Base-by-base conservation (phyloP, 2,113 vertebrate genomes). In the Dipodomys spectabilis region DNA sequence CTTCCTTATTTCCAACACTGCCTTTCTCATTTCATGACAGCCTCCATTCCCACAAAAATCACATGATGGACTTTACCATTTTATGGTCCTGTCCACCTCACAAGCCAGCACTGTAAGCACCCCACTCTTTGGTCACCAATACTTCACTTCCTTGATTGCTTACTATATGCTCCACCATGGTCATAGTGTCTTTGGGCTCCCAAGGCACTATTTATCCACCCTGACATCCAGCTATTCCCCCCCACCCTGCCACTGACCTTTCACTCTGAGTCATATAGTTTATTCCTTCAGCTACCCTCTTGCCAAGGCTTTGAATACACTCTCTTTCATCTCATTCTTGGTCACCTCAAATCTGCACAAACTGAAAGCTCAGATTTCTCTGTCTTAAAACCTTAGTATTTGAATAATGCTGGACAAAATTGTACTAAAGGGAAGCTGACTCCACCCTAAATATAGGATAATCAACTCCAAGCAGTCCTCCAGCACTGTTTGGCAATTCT, bases 401-500 rank as follows among this genome's bases (percentile, higher is more conserved):
- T 94, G 13, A 83, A 77, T 77, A 85, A 71, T 78, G 9, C 75
- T 82, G 35, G 35, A 62, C 44, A 88, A 86, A 87, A 19, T 62
- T 72, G 3, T 4, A 71, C 19, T 83, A 60, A 49, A 64, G 28
- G 45, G 81, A 90, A 65, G 67, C 39, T 28, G 25, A 95, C 75
- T 87, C 45, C 9, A 60, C 90, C 90, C 25, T 80, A 86, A 69
- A 80, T 80, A 25, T 25, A 88, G 32, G 11, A 72, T 85, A 73
- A 44, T 77, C 60, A 69, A 49, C 28, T 74, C 68, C 28, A 65
- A 64, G 67, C 20, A 72, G 45, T 78, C 65, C 27, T 85, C 19
- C 44, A 77, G 25, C 57, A n/a, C 53, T 80, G 27, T 12, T 23
- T 95, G 57, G 75, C 39, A 93, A 72, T 72, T 91, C 69, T 88